A percentile compares a stretch with the other conserved stretches of the same genome.
Conservation (phyloP, 2,113 vertebrate genomes). For the Pholis gunnellus region DNA sequence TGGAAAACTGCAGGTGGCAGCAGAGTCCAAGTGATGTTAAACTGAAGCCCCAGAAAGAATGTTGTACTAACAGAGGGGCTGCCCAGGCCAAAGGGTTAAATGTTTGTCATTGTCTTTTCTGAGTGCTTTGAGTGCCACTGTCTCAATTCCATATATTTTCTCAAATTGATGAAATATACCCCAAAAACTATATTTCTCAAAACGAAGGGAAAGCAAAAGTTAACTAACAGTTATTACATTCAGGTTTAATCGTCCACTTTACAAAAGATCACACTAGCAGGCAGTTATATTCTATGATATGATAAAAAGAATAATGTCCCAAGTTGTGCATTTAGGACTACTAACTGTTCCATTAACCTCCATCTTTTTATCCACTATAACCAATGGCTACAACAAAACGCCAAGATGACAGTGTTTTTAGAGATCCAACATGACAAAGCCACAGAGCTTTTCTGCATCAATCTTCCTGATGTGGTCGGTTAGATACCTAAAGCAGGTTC, state of each 20-base stretch:
- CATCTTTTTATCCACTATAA: neutral
- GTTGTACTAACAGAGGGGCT: neutral
- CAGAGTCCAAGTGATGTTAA: neutral
- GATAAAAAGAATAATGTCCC: neutral
- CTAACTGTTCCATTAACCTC: too few relatives aligned
- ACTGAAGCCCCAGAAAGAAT: neutral
- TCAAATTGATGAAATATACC: neutral
- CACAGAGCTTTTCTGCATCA: neutral
- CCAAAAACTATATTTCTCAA: neutral
- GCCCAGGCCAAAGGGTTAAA: neutral
- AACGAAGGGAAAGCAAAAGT: neutral
- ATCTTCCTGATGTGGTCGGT: neutral
- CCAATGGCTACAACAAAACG: too few relatives aligned
- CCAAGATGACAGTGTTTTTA: too few relatives aligned
- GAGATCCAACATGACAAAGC: too few relatives aligned
- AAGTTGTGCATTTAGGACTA: too few relatives aligned
- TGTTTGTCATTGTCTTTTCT: neutral
- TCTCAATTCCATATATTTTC: neutral
- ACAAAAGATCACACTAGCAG: neutral
- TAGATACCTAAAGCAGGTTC: neutral
- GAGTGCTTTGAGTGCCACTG: neutral
- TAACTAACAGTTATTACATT: neutral
- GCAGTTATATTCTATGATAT: neutral
- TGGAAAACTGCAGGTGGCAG: slow-evolving; percentile 28
- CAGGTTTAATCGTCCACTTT: neutral